A percentile compares a stretch with the other conserved stretches of the same genome.
phyloP scores from a whole-genome alignment of 2,113 vertebrate genomes.

The Myanophis thanlyinensis region DNA sequence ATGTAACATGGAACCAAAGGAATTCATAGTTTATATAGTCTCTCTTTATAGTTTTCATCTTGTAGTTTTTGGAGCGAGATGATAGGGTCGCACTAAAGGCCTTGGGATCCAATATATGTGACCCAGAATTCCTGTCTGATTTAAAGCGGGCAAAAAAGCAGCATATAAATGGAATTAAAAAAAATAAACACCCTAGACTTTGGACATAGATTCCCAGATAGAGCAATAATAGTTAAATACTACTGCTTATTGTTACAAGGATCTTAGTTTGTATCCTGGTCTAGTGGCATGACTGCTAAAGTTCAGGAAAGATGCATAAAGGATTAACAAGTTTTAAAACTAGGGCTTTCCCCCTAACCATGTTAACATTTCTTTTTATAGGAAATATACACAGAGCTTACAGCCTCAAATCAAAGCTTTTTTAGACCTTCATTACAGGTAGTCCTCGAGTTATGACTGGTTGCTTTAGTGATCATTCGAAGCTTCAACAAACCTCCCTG shows the following conservation, averaged over 20 bases:
- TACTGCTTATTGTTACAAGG: background rate
- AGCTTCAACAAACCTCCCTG: too few relatives aligned
- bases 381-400: background rate
- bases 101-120: background rate
- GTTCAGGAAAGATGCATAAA: background rate
- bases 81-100: background rate
- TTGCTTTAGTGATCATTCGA: too few relatives aligned
- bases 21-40: background rate
- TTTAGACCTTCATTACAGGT: background rate
- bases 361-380: background rate
- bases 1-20: background rate
- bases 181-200: background rate
- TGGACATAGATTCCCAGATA: background rate
- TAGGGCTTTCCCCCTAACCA: background rate
- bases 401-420: background rate
- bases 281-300: background rate
- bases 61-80: background rate
- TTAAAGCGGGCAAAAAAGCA: background rate
- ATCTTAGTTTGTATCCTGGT: background rate
- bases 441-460: too few relatives aligned
- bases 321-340: background rate
- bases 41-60: background rate
- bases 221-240: background rate
- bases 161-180: background rate
- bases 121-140: background rate